Evolutionary conservation across 2,797 vertebrate species (phyloP), one percentile per base, ranked within the genome.

Genomic region (Lepus oiostolus): DNA sequence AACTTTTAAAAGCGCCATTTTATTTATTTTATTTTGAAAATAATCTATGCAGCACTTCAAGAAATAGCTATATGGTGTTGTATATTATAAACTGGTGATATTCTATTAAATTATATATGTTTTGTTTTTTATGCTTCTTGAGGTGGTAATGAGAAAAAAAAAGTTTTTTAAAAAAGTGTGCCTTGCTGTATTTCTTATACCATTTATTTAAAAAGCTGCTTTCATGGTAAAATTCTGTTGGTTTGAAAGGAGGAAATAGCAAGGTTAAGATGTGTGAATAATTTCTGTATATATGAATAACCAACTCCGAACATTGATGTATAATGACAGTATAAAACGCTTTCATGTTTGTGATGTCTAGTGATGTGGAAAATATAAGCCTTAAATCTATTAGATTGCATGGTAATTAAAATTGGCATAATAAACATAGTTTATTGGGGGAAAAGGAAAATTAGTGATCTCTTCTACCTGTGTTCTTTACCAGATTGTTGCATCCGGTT

Each of bases 101-200:
- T 98, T 98, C 97, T 98, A 50, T 95, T 97, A 98, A 98, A 97
- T 98, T 97, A 98, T 98, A 98, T 98, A 98, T 96, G 98, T 98
- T 98, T 97, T 92, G 54, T 19, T 74, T 98, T 99, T 98, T 98
- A 98, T 98, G 98, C 98, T 98, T 98, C 98, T 98, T 98, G 97
- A 98, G 97, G 98, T 98, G 98, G 97, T 98, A 98, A 98, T 96
- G 97, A 98, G 97, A 98, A 98, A 98, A 98, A 98, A 98, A 97
- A 95, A 65, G 50, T 95, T 98, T 42, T 63, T 22, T 58, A 75
- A 98, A 98, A 98, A 99, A 98, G 99, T 98, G 99, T 99, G 99
- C 99, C 99, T 99, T 99, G 99, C 99, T 99, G 98, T 99, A 98
- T 99, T 99, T 99, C 99, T 99, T 98, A 99, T 98, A 98, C 97